Base-by-base conservation (phyloP, 2,888 invertebrate species). In the Eumacrocentrus americanus region DNA sequence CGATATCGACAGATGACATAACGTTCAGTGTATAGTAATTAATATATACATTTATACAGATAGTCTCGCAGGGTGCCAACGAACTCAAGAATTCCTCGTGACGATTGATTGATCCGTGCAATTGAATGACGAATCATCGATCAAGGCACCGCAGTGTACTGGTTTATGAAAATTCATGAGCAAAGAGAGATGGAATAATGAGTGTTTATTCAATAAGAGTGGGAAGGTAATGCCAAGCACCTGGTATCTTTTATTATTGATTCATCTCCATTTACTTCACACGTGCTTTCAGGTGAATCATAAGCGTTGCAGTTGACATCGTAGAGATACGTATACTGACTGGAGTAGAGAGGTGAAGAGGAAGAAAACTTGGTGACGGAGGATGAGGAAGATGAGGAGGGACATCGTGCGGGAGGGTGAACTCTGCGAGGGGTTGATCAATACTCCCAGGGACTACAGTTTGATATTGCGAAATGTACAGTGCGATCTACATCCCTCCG, bases 241-340 rank as follows among this genome's bases (percentile, higher is more conserved):
- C 37, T 52, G 51, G 22, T 52, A 52, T 22, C 18, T 52, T 52
- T 38, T 23, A 52, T 38, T 52, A 38, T 52, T 52, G 11, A 52
- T 52, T 52, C 51, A 52, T 52, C 51, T 52, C 37, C n/a, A 20
- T 35, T 20, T 52, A 52, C 38, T 38, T 23, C 14, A 16, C 51
- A 52, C 51, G 51, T 52, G 51, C 38, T 52, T 22, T 7, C 14
- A 52, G 38, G 23, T 52, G 51, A 52, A 52, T 52, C 51, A 52
- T 23, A n/a, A n/a, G n/a, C n/a, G n/a, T n/a, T n/a, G n/a, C n/a
- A 16, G 29, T 35, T n/a, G 4, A 46, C 12, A 18, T 22, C 23
- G 12, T 14, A 25, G 22, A n/a, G 47, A 47, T 20, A 25, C 16
- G 3, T 35, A 29, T 34, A n/a, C 34, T 50, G 18, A 18, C n/a